phyloP scores from a whole-genome alignment of 37 sponge, comb jelly and placozoan species.

The Corticium candelabrum region DNA sequence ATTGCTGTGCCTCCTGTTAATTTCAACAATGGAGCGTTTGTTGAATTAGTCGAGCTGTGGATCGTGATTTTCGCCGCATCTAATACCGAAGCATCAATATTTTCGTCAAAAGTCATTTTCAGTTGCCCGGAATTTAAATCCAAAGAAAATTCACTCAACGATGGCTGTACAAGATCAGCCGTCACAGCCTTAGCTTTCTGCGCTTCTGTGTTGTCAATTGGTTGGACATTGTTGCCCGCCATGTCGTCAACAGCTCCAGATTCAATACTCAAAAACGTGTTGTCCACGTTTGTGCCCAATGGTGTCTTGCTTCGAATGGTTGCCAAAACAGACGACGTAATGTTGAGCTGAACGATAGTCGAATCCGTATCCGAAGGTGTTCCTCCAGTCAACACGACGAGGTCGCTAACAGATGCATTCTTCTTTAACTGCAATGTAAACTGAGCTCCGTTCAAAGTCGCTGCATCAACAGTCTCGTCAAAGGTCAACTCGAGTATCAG shows the following conservation, averaged over 20 bases:
- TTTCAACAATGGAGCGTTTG: not conserved
- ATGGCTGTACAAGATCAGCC: slow-evolving; percentile 56
- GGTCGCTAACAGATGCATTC: not conserved
- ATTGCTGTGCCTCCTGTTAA: slow-evolving; percentile 31
- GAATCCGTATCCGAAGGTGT: not conserved
- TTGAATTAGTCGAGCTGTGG: slow-evolving; percentile 1
- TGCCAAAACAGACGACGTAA: slow-evolving; percentile 39
- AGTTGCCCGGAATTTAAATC: slow-evolving; percentile 56
- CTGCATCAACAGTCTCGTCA: not conserved
- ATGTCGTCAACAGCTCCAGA: not conserved
- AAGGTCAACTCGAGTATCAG: slow-evolving; percentile 39
- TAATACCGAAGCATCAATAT: slow-evolving; percentile 34
- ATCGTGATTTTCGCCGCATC: slow-evolving; percentile 28
- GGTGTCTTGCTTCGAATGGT: slow-evolving; percentile 17
- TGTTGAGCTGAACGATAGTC: slow-evolving; percentile 10
- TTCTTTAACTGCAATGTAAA: slow-evolving; percentile 54
- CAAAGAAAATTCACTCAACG: slow-evolving; percentile 33
- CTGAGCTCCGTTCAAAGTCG: not conserved
- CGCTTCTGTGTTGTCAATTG: not conserved
- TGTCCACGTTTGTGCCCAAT: slow-evolving; percentile 19
- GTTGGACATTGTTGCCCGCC: not conserved
- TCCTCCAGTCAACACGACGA: slow-evolving; percentile 6
- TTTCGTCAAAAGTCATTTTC: slow-evolving; percentile 72
- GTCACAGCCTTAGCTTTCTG: slow-evolving; percentile 2
- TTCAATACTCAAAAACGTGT: slow-evolving; percentile 41